Evolutionary conservation across 2,888 invertebrate species (phyloP), one percentile per base, ranked within the genome.

Genomic region (Scotopteryx bipunctaria): DNA sequence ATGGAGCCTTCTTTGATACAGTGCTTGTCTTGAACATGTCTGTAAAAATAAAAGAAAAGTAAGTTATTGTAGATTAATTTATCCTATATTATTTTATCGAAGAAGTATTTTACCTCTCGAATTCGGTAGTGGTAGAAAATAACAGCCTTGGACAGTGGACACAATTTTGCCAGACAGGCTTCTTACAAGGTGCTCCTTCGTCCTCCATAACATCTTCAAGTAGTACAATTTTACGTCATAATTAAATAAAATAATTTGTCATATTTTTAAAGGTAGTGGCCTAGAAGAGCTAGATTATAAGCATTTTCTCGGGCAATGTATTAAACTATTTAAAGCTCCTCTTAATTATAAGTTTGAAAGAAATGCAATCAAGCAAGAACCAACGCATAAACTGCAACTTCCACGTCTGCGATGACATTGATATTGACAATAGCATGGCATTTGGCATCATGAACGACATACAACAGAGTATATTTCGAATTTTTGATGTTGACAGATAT

Each of bases 1-100:
- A 96, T 95, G 17, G 96, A 96, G 46, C 97, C 97, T 85, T 97
- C 97, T 68, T 93, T 94, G 14, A 95, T 93, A 76, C 96, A 96
- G 75, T 97, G 97, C 50, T 93, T 92, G 47, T 94, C 94, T 67
- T 95, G 92, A 62, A 97, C 85, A 79, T 97, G 97, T 66, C 95
- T 95, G 81, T 51, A 91, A 89, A 83, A 50, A 42, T 54, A 44
- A 14, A n/a, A 27, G 1, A 43, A 23, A 43, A 19, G 8, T 43
- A 6, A 16, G 25, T 3, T 25, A n/a, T n/a, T n/a, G n/a, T n/a
- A n/a, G n/a, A n/a, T n/a, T n/a, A n/a, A n/a, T n/a, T 19, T 19
- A 6, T 5, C 6, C 4, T 6, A 19, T 4, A 27, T 8, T 25
- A 9, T 3, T 27, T 27, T 23, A 8, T 23, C 8, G 3, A 27